A percentile compares a stretch with the other conserved stretches of the same genome.
phyloP scores from a whole-genome alignment of 2,113 vertebrate species.

The Abramis brama region DNA sequence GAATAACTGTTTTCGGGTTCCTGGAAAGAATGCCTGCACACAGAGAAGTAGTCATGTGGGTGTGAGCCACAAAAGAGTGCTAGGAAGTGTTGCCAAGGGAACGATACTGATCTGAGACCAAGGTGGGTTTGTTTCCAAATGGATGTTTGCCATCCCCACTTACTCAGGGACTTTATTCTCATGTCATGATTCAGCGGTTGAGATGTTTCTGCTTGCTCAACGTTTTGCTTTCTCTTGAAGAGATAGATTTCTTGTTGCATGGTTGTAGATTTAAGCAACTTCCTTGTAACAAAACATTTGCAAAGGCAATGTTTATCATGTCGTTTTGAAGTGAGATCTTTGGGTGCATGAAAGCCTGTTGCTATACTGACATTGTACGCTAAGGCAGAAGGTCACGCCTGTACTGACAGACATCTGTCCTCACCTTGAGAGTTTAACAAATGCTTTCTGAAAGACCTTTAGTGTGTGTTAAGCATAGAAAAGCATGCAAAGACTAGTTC shows the following conservation, averaged over 20 bases:
- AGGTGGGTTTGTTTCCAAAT: not conserved
- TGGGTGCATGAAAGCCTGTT: not conserved
- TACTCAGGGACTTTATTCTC: slow-evolving; percentile 45
- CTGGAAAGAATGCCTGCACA: not conserved
- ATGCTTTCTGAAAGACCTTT: not conserved
- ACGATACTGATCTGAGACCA: not conserved
- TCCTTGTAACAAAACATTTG: not conserved
- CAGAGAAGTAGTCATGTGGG: not conserved
- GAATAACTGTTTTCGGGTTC: not conserved
- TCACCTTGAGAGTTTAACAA: not conserved
- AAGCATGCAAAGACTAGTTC: too few species aligned
- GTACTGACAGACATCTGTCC: not conserved
- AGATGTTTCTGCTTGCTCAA: slow-evolving; percentile 23
- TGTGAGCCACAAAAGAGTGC: not conserved
- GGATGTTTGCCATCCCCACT: slow-evolving; percentile 47
- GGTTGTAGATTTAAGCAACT: not conserved
- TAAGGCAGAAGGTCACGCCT: not conserved
- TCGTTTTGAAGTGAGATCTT: not conserved
- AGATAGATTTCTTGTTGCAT: not conserved
- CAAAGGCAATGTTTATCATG: too few species aligned
- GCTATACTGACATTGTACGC: not conserved
- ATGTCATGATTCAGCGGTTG: not conserved
- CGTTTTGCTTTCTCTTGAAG: not conserved
- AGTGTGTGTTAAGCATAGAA: not conserved
- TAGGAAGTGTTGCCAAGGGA: not conserved